Evolutionary conservation across 2,888 invertebrate genomes (phyloP).

Genomic region (Pyrrhosoma nymphula): DNA sequence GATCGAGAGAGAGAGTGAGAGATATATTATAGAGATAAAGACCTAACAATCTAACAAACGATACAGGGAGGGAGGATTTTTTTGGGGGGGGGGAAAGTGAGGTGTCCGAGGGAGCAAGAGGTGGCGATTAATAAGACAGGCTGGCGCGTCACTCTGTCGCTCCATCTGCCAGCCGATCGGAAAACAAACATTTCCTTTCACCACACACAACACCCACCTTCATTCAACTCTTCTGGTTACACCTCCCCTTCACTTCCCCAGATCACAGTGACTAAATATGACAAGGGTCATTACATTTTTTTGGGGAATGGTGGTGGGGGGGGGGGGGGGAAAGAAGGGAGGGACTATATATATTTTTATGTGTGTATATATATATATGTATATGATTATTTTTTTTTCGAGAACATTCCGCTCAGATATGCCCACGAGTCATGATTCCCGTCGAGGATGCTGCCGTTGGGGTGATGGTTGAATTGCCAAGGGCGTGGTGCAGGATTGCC

Average conservation of each 20-base stretch:
- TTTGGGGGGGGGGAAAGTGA: background rate
- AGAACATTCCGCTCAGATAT: conserved; percentile 58
- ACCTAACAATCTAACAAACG: background rate
- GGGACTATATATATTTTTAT: background rate
- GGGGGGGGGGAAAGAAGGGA: conserved; percentile 50
- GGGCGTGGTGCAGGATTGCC: conserved; percentile 59
- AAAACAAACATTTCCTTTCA: background rate
- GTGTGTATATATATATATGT: conserved; percentile 18
- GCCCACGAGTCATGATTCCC: conserved; percentile 65
- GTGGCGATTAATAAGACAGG: background rate
- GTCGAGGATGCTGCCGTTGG: conserved; percentile 43
- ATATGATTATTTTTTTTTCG: conserved; percentile 35
- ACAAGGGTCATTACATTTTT: conserved; percentile 12
- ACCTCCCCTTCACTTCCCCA: background rate
- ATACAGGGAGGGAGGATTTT: background rate
- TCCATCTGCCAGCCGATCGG: conserved; percentile 4
- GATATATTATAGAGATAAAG: background rate
- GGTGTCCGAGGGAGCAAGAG: conserved; percentile 15
- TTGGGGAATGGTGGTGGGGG: too few species aligned
- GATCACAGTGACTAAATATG: conserved; percentile 61
- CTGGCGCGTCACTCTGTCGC: background rate
- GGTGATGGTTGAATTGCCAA: conserved; percentile 44
- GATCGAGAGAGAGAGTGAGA: background rate
- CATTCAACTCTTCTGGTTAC: conserved; percentile 21
- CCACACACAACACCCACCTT: background rate